phyloP scores from a whole-genome alignment of 2,113 vertebrate genomes.

The Hemiprocne comata region DNA sequence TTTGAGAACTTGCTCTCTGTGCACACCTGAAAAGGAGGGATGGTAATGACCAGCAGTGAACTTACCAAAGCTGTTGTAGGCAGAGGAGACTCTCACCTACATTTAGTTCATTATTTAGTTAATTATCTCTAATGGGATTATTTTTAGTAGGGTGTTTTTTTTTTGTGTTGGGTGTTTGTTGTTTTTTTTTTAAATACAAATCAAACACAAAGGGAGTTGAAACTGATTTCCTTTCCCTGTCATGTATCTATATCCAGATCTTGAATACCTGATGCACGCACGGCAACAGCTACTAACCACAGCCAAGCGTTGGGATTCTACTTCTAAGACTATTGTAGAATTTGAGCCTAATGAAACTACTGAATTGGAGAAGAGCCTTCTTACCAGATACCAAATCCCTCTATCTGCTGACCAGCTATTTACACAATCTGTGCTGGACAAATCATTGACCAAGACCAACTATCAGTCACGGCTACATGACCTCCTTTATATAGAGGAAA shows the following conservation, averaged over 20 bases:
- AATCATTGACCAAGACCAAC: constrained; percentile 93
- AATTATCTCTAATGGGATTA: neutral
- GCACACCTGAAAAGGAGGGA: neutral
- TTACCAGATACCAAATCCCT: constrained; percentile 97
- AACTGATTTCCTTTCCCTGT: neutral
- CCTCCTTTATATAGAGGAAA: constrained; percentile 98
- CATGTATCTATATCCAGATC: constrained; percentile 77
- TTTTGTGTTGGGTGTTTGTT: neutral
- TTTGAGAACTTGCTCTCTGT: neutral
- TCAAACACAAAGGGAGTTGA: neutral
- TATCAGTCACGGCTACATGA: constrained; percentile 96
- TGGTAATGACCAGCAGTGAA: neutral
- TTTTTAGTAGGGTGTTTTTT: neutral
- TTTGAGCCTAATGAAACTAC: constrained; percentile 95
- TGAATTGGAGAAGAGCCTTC: constrained; percentile 95
- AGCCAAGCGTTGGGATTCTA: constrained; percentile 96
- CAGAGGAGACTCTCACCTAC: neutral
- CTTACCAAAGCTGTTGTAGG: neutral
- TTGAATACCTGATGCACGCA: constrained; percentile 95
- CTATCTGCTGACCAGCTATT: constrained; percentile 98
- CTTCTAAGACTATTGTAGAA: constrained; percentile 95
- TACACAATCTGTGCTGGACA: constrained; percentile 98
- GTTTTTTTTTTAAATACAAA: neutral
- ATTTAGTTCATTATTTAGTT: neutral
- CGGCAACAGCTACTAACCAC: constrained; percentile 94